Evolutionary conservation across 2,888 invertebrate species (phyloP).

Genomic region (Mongoloraphidia duomilia): DNA sequence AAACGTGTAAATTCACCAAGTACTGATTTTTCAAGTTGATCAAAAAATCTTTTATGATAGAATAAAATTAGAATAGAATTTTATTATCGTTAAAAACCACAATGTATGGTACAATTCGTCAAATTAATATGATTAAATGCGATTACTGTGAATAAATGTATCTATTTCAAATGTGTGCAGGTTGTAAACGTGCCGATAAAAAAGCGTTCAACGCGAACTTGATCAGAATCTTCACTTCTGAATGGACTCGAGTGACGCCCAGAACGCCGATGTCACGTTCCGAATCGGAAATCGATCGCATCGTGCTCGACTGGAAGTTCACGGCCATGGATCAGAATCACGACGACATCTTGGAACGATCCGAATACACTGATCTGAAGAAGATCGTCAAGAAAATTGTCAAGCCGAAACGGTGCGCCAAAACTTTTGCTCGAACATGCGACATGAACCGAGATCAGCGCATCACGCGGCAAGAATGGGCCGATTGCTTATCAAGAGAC

Average conservation of each 20-base stretch:
- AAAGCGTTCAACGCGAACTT: slow-evolving; percentile 70
- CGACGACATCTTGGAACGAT: slow-evolving; percentile 61
- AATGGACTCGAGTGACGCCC: slow-evolving; percentile 40
- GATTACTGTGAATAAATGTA: background rate
- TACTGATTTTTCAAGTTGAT: no score
- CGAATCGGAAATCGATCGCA: slow-evolving; percentile 28
- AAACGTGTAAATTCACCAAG: no score
- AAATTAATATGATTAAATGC: background rate
- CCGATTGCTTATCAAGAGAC: slow-evolving; percentile 65
- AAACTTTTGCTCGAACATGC: slow-evolving; percentile 76
- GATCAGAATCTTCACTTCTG: slow-evolving; percentile 70
- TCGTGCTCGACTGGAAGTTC: slow-evolving; percentile 84
- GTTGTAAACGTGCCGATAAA: slow-evolving; percentile 62
- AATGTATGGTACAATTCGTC: no score
- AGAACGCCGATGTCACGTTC: slow-evolving; percentile 21
- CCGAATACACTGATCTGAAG: slow-evolving; percentile 69
- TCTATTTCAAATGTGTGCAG: slow-evolving; percentile 22
- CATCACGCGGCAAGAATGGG: slow-evolving; percentile 74
- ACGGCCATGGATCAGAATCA: slow-evolving; percentile 63
- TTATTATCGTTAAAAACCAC: no score
- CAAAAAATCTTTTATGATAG: no score
- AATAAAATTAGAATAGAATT: no score
- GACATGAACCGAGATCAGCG: slow-evolving; percentile 69
- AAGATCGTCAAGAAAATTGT: slow-evolving; percentile 77
- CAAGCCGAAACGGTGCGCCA: slow-evolving; percentile 78